phyloP scores from a whole-genome alignment of 2,797 vertebrate species.

The Poeciliopsis turneri region DNA sequence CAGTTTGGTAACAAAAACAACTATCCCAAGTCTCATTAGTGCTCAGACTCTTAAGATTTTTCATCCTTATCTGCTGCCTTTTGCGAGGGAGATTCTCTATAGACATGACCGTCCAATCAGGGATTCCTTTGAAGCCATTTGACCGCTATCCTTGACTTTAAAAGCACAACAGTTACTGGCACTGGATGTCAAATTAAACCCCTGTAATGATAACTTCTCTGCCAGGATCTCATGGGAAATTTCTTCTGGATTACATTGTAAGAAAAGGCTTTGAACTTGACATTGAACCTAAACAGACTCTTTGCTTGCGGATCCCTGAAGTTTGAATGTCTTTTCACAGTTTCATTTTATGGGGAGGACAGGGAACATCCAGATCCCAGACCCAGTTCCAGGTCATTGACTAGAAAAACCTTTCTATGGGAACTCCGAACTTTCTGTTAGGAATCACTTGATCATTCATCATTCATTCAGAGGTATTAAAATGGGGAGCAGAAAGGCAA shows the following conservation, averaged over 20 bases:
- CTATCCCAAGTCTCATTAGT: slow-evolving; percentile 30
- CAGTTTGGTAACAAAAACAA: slow-evolving; percentile 36
- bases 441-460: slow-evolving; percentile 22
- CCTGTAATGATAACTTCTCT: slow-evolving; percentile 82
- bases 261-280: slow-evolving; percentile 84
- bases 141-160: slow-evolving; percentile 81
- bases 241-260: slow-evolving; percentile 83
- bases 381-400: slow-evolving; percentile 38
- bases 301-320: slow-evolving; percentile 68
- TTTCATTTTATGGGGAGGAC: slow-evolving; percentile 38
- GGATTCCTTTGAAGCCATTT: slow-evolving; percentile 78
- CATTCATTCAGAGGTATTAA: slow-evolving; percentile 13
- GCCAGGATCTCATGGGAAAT: slow-evolving; percentile 78
- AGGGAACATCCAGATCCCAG: slow-evolving; percentile 40
- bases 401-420: slow-evolving; percentile 31
- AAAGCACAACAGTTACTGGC: slow-evolving; percentile 77
- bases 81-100: slow-evolving; percentile 58
- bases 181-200: slow-evolving; percentile 83
- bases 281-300: slow-evolving; percentile 85
- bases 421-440: slow-evolving; percentile 19
- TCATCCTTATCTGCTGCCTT: slow-evolving; percentile 66
- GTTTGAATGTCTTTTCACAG: slow-evolving; percentile 55
- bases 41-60: slow-evolving; percentile 50
- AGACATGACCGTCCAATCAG: slow-evolving; percentile 62
- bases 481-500: neutral